These are phyloP conservation scores for Etia nguti DNA, from an alignment of 2,113 vertebrate species.

Conservation along the genomic window DNA sequence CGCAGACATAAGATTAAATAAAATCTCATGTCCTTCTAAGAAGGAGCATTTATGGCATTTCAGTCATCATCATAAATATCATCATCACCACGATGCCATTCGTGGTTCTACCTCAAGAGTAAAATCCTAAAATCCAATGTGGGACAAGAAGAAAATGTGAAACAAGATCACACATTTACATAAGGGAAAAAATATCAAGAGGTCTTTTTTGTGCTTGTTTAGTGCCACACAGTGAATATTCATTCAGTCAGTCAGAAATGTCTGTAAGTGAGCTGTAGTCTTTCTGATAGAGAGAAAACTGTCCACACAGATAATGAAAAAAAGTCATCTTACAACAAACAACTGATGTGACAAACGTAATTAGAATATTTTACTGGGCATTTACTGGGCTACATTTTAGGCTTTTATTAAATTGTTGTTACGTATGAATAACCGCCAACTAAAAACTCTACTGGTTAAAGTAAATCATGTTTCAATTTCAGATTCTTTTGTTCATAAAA, in stretches of 20 bases:
- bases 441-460: background rate
- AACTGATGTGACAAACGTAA: background rate
- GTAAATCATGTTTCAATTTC: background rate
- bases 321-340: background rate
- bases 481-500: background rate
- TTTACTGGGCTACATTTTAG: background rate
- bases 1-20: constrained; percentile 37
- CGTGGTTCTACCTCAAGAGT: constrained; percentile 75
- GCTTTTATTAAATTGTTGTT: background rate
- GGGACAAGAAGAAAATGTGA: constrained; percentile 51
- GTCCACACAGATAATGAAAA: background rate
- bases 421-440: background rate
- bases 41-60: constrained; percentile 52
- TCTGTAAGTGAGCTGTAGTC: background rate
- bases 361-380: background rate
- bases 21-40: constrained; percentile 49
- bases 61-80: constrained; percentile 26
- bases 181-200: background rate
- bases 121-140: constrained; percentile 74
- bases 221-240: background rate
- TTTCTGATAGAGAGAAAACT: background rate
- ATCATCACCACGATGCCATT: constrained; percentile 63
- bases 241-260: background rate
- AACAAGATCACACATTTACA: constrained; percentile 45
- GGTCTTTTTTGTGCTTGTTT: background rate